These are phyloP conservation scores for Eupithecia dodoneata DNA, from an alignment of 2,888 invertebrate species.

Conservation along the genomic window DNA sequence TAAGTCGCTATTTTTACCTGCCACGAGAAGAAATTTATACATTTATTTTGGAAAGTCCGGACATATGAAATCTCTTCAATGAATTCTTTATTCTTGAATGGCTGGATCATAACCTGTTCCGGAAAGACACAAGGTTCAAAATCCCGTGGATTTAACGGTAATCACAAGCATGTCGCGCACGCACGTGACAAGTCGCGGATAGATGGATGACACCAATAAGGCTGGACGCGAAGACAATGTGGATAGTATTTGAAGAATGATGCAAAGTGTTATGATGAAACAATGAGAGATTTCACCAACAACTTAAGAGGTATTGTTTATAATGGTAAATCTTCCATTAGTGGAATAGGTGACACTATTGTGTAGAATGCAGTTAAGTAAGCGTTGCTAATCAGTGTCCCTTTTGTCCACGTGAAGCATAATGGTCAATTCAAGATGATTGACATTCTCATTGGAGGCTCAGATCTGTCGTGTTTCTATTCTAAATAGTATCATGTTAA, in stretches of 20 bases:
- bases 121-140: constrained; percentile 33
- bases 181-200: constrained; percentile 41
- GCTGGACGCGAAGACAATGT: constrained; percentile 21
- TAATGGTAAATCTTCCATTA: not conserved
- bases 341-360: constrained; percentile 3
- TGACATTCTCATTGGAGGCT: constrained; percentile 16
- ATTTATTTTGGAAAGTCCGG: constrained; percentile 5
- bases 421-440: constrained; percentile 13
- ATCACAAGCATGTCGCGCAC: constrained; percentile 30
- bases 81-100: constrained; percentile 30
- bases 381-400: constrained; percentile 5
- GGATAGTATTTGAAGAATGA: constrained; percentile 8
- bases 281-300: constrained; percentile 15
- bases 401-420: not conserved
- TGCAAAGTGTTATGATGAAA: constrained; percentile 16
- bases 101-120: constrained; percentile 36
- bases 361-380: not conserved
- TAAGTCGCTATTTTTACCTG: not conserved
- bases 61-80: constrained; percentile 9
- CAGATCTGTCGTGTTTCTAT: not conserved
- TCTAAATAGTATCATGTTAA: not conserved
- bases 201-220: constrained; percentile 36
- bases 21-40: not conserved
- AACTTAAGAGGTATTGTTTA: not conserved
- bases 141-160: constrained; percentile 19